A percentile compares a stretch with the other conserved stretches of the same genome.
Conservation (phyloP, 2,888 invertebrate genomes). For the Argyra leucocephala region DNA sequence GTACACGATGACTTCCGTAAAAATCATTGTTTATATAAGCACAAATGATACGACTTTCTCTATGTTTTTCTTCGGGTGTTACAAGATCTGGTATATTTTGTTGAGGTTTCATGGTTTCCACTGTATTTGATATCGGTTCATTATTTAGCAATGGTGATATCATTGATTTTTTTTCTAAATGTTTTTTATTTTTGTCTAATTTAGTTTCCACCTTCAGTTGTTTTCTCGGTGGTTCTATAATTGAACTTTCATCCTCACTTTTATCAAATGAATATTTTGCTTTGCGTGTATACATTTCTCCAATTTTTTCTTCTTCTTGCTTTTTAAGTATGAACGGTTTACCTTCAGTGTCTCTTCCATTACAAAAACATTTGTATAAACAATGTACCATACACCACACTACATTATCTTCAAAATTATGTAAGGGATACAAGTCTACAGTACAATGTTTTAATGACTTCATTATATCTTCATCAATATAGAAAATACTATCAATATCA, state of each 20-base stretch:
- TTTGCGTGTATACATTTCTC: constrained; percentile 23
- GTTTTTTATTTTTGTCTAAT: not conserved
- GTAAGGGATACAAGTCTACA: constrained; percentile 33
- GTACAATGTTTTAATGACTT: constrained; percentile 34
- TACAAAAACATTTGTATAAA: constrained; percentile 58
- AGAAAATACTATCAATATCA: constrained; percentile 24
- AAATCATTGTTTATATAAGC: not conserved
- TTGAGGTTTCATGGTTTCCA: not conserved
- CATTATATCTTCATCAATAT: constrained; percentile 29
- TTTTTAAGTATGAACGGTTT: constrained; percentile 26
- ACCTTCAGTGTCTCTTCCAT: constrained; percentile 39
- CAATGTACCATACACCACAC: constrained; percentile 59
- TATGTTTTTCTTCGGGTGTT: not conserved
- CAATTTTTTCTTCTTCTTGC: constrained; percentile 32
- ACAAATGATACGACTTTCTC: not conserved
- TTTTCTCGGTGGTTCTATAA: not conserved
- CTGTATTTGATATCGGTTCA: not conserved
- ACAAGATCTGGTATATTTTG: not conserved
- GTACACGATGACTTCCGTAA: constrained; percentile 29
- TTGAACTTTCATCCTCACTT: constrained; percentile 19
- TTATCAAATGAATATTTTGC: constrained; percentile 39
- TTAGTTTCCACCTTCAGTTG: not conserved
- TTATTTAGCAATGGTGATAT: not conserved
- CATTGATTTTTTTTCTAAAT: not conserved
- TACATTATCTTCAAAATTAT: constrained; percentile 45